phyloP scores from a whole-genome alignment of 2,797 vertebrate species.

The Miichthys miiuy region DNA sequence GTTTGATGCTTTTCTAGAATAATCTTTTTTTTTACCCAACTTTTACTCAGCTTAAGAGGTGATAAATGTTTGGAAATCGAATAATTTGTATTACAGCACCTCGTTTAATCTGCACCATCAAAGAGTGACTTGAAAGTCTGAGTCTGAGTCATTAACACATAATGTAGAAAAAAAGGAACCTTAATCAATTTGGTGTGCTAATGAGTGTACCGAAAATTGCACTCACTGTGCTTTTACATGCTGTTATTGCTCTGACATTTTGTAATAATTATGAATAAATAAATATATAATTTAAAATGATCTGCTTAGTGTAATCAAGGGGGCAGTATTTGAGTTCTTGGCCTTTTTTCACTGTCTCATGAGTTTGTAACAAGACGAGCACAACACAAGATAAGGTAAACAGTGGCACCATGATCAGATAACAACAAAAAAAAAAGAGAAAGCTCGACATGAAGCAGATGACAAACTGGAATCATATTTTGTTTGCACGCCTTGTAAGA shows the following conservation, averaged over 20 bases:
- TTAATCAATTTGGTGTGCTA: constrained; percentile 37
- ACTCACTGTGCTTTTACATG: constrained; percentile 10
- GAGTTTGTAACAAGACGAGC: background rate
- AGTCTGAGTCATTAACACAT: constrained; percentile 26
- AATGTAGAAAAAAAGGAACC: constrained; percentile 21
- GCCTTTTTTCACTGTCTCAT: constrained; percentile 1
- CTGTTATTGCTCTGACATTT: constrained; percentile 42
- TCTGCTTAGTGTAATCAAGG: background rate
- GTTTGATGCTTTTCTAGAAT: constrained; percentile 29
- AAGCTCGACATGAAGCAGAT: background rate
- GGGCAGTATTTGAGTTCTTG: background rate
- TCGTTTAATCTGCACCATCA: constrained; percentile 20
- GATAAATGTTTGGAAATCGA: constrained; percentile 7
- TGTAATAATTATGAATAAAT: constrained; percentile 19
- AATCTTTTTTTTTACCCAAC: constrained; percentile 6
- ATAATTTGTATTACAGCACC: constrained; percentile 17
- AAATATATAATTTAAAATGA: constrained; percentile 31
- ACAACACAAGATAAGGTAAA: constrained; percentile 14
- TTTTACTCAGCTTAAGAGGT: constrained; percentile 7
- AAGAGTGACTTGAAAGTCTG: constrained; percentile 28
- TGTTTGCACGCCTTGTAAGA: constrained; percentile 24
- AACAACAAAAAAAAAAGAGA: constrained; percentile 2
- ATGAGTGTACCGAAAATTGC: constrained; percentile 19
- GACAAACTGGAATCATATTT: constrained; percentile 45
- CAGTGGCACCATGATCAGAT: constrained; percentile 4